Base-by-base conservation (phyloP, 2,888 invertebrate species). In the Palloptera scutellata region DNA sequence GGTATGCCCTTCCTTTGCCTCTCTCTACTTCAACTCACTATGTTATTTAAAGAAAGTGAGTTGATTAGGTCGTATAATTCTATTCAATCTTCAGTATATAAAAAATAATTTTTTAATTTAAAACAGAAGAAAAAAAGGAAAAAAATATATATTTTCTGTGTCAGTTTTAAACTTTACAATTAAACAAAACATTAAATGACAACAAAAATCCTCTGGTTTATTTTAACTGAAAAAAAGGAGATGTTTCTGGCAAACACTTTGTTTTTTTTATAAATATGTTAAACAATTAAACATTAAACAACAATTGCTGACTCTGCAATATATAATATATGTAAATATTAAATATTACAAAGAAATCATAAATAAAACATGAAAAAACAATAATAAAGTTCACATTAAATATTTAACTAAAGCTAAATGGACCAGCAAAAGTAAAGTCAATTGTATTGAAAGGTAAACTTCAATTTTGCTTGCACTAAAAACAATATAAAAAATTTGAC, bases 201-300 rank as follows among this genome's bases (percentile, higher is more conserved):
- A 30, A 30, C 30, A 30, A 30, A 30, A 30, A 30, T 30, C 30
- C 30, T 4, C 30, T 30, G 30, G 2, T 30, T 30, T 30, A 30
- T 48, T 20, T 45, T 20, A 60, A 30, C 40, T 40, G 8, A 17
- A 30, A 30, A 2, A 48, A 60, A n/a, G 43, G 45, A 40, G n/a
- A 58, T 12, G 2, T 13, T 12, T 30, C 9, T 42, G 20, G 13
- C 12, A 45, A 48, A 20, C 13, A 51, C 30, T 48, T 30, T 20
- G n/a, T 61, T 12, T n/a, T 61, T 61, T 19, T n/a, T n/a, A n/a
- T n/a, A n/a, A 55, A 54, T 57, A 57, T 61, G 51, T 68, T 64
- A 60, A 55, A 67, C 63, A 60, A 64, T 61, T 64, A 51, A 68
- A 68, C 68, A 68, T 42, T 68, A 60, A 64, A 68, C 68, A 64